Conservation (phyloP, 2,888 invertebrate species). For the Rapana venosa region DNA sequence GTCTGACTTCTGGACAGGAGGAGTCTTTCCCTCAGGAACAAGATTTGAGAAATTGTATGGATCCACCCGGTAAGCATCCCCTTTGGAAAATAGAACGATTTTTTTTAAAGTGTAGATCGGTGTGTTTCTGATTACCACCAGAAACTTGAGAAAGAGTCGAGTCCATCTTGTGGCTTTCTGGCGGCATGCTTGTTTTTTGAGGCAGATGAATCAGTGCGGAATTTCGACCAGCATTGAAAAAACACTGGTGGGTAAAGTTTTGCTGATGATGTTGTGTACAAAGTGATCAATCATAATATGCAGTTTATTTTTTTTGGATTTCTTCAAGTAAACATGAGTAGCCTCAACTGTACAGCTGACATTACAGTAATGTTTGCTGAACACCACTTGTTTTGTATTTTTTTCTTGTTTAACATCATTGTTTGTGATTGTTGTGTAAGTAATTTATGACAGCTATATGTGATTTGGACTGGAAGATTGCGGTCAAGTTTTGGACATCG, state of each 20-base stretch:
- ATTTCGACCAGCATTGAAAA: neutral
- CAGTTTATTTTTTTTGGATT: neutral
- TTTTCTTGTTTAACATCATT: neutral
- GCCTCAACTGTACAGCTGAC: neutral
- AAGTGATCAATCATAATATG: neutral
- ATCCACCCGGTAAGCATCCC: no score
- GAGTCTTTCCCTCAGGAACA: no score
- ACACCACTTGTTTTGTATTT: neutral
- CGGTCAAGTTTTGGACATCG: neutral
- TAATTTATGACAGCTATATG: neutral
- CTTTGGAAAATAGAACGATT: no score
- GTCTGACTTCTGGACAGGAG: no score
- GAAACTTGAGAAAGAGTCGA: neutral
- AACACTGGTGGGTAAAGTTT: neutral
- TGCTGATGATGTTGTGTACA: neutral
- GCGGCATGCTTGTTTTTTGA: neutral
- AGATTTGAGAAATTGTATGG: no score
- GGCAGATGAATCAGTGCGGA: neutral
- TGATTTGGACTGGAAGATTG: neutral
- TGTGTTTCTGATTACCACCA: neutral
- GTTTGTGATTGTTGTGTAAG: neutral
- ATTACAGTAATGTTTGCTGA: neutral
- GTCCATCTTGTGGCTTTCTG: neutral
- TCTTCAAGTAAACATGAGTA: neutral
- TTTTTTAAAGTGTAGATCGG: no score